phyloP scores from a whole-genome alignment of 1,140 invertebrate genomes.

The Diabrotica virgifera region DNA sequence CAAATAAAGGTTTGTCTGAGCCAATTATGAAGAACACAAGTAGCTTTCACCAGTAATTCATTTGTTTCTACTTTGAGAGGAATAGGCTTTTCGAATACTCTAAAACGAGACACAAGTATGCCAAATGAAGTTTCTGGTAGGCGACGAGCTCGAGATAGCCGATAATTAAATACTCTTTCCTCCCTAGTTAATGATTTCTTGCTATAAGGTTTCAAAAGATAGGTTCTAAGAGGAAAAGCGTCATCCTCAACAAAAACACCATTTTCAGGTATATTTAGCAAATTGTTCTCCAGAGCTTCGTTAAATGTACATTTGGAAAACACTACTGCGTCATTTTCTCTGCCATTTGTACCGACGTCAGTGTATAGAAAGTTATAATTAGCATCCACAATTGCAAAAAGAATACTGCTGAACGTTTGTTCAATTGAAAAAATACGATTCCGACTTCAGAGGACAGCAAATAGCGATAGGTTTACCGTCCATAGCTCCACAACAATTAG shows the following conservation, averaged over 20 bases:
- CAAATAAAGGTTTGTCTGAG: constrained; percentile 15
- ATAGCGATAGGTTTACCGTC: not conserved
- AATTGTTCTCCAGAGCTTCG: not conserved
- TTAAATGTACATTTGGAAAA: not conserved
- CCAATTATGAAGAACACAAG: constrained; percentile 19
- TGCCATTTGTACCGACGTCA: not conserved
- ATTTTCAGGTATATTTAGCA: not conserved
- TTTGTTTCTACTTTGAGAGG: constrained; percentile 5
- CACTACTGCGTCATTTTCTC: not conserved
- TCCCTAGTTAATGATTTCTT: no score
- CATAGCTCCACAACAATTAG: not conserved
- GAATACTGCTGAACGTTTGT: not conserved
- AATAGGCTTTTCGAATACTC: constrained; percentile 20
- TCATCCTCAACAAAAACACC: not conserved
- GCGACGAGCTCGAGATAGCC: constrained; percentile 42
- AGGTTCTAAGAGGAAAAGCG: no score
- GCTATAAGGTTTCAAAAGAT: no score
- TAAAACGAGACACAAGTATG: constrained; percentile 12
- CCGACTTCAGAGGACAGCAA: not conserved
- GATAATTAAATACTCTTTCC: constrained; percentile 52
- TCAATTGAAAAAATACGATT: not conserved
- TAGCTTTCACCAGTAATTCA: constrained; percentile 14
- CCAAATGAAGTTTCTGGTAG: constrained; percentile 35
- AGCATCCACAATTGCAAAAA: not conserved
- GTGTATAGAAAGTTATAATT: constrained; percentile 2